Base-by-base conservation (phyloP, 2,797 vertebrate genomes). In the Pelochelys cantorii region DNA sequence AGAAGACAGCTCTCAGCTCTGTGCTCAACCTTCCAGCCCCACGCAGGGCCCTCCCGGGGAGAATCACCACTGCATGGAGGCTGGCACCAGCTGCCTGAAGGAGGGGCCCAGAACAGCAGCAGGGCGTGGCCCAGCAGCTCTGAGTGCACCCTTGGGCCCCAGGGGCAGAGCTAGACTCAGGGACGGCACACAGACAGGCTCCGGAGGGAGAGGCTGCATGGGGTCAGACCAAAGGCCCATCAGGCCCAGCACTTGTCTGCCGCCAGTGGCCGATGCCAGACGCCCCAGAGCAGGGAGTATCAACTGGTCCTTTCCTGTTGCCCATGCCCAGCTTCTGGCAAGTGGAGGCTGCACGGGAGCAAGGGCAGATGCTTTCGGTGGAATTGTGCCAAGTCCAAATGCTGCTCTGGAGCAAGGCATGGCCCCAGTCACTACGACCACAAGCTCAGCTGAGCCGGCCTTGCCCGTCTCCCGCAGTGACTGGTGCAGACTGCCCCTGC, bases 141-240 rank as follows among this genome's bases (percentile, higher is more conserved):
- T 11, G 29, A 81, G 29, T 34, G 25, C 54, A 22, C 79, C 31
- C 60, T 68, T 5, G 1, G 2, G 31, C 68, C 48, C 4, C 0
- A 5, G n/a, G 80, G 0, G 0, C 37, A 75, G n/a, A 79, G 34
- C 7, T n/a, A 22, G 1, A 4, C 20, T 54, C 62, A 59, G 9
- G n/a, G 81, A 37, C 79, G 48, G 37, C 79, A 62, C 27, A 87
- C 81, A 17, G 90, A 53, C 27, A 25, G 54, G n/a, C n/a, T n/a
- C n/a, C n/a, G 48, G 2, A 6, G 7, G 31, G 8, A 15, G 7
- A n/a, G n/a, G n/a, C 31, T 59, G 56, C 52, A 7, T 53, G 52
- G 52, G 7, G 11, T 14, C 53, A 54, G 14, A 54, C 53, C 53
- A 54, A 54, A 54, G 53, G 53, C 53, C 53, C 53, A 54, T 13